A percentile compares a stretch with the other conserved stretches of the same genome.
Conservation (phyloP, 1,140 invertebrate species). For the Leucophenga varia region DNA sequence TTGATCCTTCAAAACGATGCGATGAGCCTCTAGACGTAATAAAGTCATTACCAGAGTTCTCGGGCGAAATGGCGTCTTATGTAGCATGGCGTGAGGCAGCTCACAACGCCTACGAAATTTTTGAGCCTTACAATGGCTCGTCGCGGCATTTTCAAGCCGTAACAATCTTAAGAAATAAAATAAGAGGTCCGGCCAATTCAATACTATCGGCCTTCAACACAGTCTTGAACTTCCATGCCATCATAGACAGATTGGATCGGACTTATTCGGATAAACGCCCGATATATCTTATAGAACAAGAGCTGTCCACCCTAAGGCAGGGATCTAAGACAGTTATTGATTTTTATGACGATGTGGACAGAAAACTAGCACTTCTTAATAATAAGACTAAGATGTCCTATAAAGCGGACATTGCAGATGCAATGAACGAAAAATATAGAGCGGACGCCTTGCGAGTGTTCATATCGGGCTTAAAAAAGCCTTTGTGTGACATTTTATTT, state of each 20-base stretch:
- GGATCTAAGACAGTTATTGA: slow-evolving; percentile 5
- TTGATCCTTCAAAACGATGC: too few species aligned
- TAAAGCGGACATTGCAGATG: slow-evolving; percentile 1
- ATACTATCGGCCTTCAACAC: slow-evolving; percentile 23
- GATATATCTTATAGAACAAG: slow-evolving; percentile 19
- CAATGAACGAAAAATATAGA: slow-evolving; percentile 18
- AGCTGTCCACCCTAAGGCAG: slow-evolving; percentile 17
- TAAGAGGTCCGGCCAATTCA: slow-evolving; percentile 17
- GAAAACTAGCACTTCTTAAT: slow-evolving; percentile 15
- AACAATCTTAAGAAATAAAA: slow-evolving; percentile 26
- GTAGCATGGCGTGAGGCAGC: slow-evolving; percentile 21
- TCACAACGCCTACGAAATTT: slow-evolving; percentile 25
- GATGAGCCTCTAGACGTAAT: slow-evolving; percentile 21
- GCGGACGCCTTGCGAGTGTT: slow-evolving; percentile 9
- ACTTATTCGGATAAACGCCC: slow-evolving; percentile 21
- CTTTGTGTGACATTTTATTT: slow-evolving; percentile 17
- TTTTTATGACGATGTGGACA: slow-evolving; percentile 15
- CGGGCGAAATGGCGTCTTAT: slow-evolving; percentile 20
- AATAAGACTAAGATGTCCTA: slow-evolving; percentile 23
- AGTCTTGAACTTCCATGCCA: slow-evolving; percentile 23
- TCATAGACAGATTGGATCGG: slow-evolving; percentile 17
- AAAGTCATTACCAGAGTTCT: slow-evolving; percentile 22
- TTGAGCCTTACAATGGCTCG: slow-evolving; percentile 18
- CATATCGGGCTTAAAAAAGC: too few species aligned
- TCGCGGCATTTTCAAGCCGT: slow-evolving; percentile 24